Percentiles rank a stretch among this genome's conserved stretches.
Evolutionary conservation across 2,888 invertebrate genomes (phyloP).

Genomic region (Malacosoma neustria): DNA sequence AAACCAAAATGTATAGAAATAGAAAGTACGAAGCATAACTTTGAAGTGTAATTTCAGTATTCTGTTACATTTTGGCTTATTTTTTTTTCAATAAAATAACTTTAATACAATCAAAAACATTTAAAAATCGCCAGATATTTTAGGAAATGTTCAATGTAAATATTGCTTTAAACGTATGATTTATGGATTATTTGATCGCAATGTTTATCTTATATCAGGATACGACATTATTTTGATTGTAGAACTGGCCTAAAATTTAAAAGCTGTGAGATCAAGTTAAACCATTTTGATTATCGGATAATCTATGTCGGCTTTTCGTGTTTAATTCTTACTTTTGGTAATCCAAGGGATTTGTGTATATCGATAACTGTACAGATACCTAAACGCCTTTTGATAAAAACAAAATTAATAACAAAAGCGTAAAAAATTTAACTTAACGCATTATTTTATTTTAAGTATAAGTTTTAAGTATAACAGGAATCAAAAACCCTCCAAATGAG

Average conservation of each 20-base stretch:
- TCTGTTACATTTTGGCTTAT: no score
- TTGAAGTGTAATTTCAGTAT: no score
- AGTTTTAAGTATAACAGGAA: no score
- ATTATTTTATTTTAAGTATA: no score
- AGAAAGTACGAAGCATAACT: no score
- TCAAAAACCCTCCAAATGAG: no score
- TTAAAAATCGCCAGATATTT: constrained; percentile 34
- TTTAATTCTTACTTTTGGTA: not conserved
- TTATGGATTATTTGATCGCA: constrained; percentile 49
- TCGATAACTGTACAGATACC: no score
- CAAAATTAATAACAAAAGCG: no score
- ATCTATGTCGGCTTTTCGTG: not conserved
- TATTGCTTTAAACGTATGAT: constrained; percentile 46
- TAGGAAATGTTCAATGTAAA: constrained; percentile 42
- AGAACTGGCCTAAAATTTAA: not conserved
- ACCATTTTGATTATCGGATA: not conserved
- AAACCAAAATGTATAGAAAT: no score
- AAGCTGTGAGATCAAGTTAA: not conserved
- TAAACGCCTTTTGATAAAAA: no score
- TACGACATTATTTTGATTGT: constrained; percentile 20
- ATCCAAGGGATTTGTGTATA: not conserved
- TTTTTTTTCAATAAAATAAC: no score
- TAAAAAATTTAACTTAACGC: no score
- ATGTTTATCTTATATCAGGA: constrained; percentile 30
- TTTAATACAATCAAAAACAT: constrained; percentile 19